Base-by-base conservation (phyloP, 1,140 invertebrate genomes). In the Drosophila ironensis region DNA sequence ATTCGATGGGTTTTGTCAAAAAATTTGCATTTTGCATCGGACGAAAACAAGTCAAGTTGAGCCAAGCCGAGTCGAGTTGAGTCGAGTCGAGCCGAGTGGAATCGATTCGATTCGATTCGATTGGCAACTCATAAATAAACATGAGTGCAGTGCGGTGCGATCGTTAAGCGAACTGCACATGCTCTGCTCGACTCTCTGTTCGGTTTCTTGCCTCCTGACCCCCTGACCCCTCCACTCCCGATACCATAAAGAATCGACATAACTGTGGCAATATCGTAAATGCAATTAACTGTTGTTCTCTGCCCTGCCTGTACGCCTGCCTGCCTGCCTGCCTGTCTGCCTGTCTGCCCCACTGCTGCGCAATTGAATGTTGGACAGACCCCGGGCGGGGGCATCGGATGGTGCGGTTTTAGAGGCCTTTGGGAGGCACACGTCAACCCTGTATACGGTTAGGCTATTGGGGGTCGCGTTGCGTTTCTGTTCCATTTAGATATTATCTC, bases 91-190 rank as follows among this genome's bases (percentile, higher is more conserved):
- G 56, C 8, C 22, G 54, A 24, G 28, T 27, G 59, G 19, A 45
- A 35, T 48, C 51, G 53, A 76, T 73, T 44, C 27, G 51, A 59
- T 74, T 48, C 51, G 53, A 76, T 73, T 44, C 27, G 51, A 59
- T 74, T 73, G 53, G 61, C 24, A 54, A 63, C 67, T 82, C 77
- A 76, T 81, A 82, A 82, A 82, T 82, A 81, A 82, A 81, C 77
- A 81, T 81, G 56, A 75, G 61, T 28, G 42, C 8, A 12, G n/a
- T 12, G 12, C 12, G 33, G 2, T 30, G 46, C 8, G 52, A 68
- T 56, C 50, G 63, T 46, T 46, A 56, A 33, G 41, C 64, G 42
- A 40, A 45, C 51, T 44, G 51, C 38, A 45, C 48, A 47, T 66
- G 47, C 41, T 46, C 41, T n/a, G n/a, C n/a, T 11, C 28, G 14